Conservation (phyloP, 2,797 vertebrate genomes). For the Anguilla marmorata region DNA sequence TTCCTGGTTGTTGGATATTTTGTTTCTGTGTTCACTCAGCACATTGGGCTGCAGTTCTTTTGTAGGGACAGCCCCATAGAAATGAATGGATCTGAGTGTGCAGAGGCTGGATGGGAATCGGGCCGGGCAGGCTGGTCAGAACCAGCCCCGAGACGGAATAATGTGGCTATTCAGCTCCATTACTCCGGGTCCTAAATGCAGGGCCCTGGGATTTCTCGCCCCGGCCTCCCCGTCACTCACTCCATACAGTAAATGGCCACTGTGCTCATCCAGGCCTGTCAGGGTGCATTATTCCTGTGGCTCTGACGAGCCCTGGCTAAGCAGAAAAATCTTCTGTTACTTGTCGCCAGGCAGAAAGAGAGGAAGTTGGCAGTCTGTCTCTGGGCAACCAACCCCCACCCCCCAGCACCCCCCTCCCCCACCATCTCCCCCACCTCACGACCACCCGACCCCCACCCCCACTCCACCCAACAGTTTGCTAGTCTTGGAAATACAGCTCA, state of each 20-base stretch:
- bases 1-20: background rate
- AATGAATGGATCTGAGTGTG: background rate
- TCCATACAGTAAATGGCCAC: background rate
- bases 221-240: slow-evolving; percentile 5
- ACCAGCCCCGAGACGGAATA: background rate
- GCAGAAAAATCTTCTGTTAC: slow-evolving; percentile 4
- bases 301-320: slow-evolving; percentile 16
- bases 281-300: slow-evolving; percentile 26
- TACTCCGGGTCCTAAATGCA: background rate
- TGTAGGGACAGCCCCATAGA: background rate
- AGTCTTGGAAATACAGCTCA: background rate
- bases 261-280: slow-evolving; percentile 14
- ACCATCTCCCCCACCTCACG: background rate
- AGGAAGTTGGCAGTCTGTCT: slow-evolving; percentile 21
- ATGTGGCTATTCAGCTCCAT: slow-evolving; percentile 8
- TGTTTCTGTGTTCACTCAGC: background rate
- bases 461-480: background rate
- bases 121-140: background rate
- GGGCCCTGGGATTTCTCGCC: background rate
- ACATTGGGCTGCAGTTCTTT: background rate
- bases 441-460: background rate
- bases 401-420: background rate
- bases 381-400: background rate
- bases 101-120: background rate
- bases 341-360: slow-evolving; percentile 15